Percentiles rank a stretch among this genome's conserved stretches.
These are phyloP conservation scores for Graptemys geographica DNA, from an alignment of 2,797 vertebrate species.

Conservation along the genomic window DNA sequence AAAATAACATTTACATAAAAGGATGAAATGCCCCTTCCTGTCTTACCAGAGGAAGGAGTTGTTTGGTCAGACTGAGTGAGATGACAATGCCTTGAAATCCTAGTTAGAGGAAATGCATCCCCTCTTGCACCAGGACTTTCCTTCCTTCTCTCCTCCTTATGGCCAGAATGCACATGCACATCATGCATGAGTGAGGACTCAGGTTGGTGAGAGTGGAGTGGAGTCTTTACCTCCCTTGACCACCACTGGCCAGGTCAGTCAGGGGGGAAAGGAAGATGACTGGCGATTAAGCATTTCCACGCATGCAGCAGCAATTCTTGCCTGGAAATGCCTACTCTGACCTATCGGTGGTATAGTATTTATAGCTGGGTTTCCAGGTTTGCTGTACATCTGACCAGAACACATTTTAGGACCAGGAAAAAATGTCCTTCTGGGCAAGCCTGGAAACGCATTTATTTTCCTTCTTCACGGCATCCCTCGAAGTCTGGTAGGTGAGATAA, in stretches of 20 bases:
- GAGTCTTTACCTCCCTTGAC: neutral
- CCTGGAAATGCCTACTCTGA: neutral
- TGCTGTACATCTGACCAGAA: neutral
- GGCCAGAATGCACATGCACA: neutral
- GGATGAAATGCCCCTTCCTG: neutral
- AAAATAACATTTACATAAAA: conserved; percentile 45
- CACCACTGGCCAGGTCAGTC: too few species aligned
- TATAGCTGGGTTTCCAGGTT: too few species aligned
- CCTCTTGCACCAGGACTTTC: neutral
- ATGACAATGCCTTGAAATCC: neutral
- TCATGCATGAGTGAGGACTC: neutral
- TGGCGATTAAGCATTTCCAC: too few species aligned
- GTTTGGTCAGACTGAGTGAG: neutral
- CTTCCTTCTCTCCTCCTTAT: neutral
- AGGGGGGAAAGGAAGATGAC: neutral
- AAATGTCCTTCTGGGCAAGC: neutral
- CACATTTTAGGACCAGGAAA: neutral
- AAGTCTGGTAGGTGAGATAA: neutral
- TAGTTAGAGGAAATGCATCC: neutral
- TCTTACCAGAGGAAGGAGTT: neutral
- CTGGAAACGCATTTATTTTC: neutral
- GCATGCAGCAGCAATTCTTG: neutral
- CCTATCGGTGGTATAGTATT: neutral
- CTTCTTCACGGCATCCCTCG: neutral
- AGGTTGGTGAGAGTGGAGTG: neutral